Evolutionary conservation across 2,888 invertebrate species (phyloP).

Genomic region (Tenodera sinensis): DNA sequence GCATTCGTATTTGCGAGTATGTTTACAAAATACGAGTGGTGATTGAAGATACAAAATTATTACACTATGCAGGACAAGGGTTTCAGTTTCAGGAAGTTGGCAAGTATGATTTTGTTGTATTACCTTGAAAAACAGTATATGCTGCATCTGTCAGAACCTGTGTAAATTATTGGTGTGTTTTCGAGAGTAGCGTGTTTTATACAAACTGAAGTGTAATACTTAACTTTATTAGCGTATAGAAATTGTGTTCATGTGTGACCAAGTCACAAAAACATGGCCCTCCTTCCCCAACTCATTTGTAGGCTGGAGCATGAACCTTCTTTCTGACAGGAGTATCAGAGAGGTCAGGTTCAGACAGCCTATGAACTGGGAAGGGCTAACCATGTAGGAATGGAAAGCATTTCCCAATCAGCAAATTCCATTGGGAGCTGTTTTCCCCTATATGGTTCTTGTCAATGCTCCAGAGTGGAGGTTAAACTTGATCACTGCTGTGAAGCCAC

Average conservation of each 20-base stretch:
- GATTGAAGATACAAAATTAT: no score
- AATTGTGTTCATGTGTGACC: slow-evolving; percentile 4
- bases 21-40: no score
- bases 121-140: not conserved
- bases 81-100: no score
- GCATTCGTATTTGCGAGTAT: no score
- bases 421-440: not conserved
- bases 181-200: not conserved
- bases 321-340: not conserved
- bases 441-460: not conserved
- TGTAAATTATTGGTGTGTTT: not conserved
- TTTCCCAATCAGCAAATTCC: not conserved
- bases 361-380: not conserved
- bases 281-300: not conserved
- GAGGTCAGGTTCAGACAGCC: not conserved
- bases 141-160: not conserved
- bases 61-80: no score
- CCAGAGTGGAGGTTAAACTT: not conserved
- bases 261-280: not conserved
- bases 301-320: not conserved
- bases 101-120: no score
- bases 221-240: not conserved
- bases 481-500: not conserved
- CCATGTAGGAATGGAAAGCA: not conserved
- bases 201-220: not conserved